phyloP scores from a whole-genome alignment of 2,113 vertebrate genomes.

The Sialia sialis region DNA sequence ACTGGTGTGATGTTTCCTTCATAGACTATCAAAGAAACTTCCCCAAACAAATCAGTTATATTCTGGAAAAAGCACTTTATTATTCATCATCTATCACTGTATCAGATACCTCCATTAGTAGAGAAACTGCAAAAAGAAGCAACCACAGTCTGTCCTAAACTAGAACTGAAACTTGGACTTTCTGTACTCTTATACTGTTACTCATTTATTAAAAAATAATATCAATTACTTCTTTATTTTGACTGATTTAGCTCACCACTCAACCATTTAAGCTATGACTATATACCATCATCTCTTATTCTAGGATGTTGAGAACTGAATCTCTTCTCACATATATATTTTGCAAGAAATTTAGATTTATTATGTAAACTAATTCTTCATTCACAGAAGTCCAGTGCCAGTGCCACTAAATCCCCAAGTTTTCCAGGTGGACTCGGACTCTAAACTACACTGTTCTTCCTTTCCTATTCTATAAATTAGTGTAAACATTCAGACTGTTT shows the following conservation, averaged over 20 bases:
- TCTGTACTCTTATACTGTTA: neutral
- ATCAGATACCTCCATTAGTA: neutral
- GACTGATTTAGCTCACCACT: neutral
- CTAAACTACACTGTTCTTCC: neutral
- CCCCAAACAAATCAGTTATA: neutral
- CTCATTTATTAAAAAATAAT: neutral
- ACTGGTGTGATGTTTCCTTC: neutral
- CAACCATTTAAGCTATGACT: neutral
- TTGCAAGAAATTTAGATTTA: neutral
- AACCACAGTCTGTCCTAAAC: neutral
- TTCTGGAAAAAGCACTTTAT: neutral
- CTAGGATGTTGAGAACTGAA: neutral
- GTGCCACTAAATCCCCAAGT: neutral
- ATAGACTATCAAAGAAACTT: neutral
- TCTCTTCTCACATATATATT: neutral
- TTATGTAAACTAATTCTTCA: neutral
- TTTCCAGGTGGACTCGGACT: neutral
- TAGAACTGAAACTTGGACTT: neutral
- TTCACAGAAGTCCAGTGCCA: neutral
- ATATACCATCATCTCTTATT: neutral
- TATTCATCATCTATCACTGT: neutral
- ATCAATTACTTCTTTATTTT: neutral
- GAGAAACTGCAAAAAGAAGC: neutral
- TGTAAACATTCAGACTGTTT: neutral
- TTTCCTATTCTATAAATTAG: neutral